Evolutionary conservation across 2,797 vertebrate genomes (phyloP).

Genomic region (Heliangelus exortis): DNA sequence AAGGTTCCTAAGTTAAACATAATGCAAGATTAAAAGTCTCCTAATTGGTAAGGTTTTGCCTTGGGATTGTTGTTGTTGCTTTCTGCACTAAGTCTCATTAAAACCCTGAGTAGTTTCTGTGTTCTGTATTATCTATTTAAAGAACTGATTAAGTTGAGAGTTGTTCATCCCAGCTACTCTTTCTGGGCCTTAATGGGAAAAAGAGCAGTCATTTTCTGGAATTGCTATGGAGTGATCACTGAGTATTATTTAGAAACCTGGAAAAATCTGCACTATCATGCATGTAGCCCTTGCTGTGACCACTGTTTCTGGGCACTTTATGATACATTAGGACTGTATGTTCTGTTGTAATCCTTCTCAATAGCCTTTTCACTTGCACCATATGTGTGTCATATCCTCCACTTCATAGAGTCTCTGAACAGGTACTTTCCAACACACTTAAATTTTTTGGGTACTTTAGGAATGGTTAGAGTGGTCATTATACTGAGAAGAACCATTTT

Average conservation of each 20-base stretch:
- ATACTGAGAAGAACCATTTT: conserved; percentile 44
- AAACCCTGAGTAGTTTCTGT: conserved; percentile 17
- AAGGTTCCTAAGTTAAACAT: conserved; percentile 54
- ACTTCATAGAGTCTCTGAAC: background rate
- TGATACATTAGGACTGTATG: background rate
- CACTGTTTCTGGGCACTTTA: conserved; percentile 8
- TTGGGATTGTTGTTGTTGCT: conserved; percentile 44
- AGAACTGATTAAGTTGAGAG: background rate
- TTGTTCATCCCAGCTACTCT: background rate
- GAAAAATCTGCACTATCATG: conserved; percentile 5
- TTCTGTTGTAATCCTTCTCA: background rate
- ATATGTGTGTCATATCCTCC: background rate
- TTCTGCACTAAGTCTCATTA: conserved; percentile 29
- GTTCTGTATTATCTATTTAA: conserved; percentile 20
- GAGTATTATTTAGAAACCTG: conserved; percentile 15
- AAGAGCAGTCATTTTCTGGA: conserved; percentile 5
- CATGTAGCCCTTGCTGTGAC: background rate
- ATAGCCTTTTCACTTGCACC: background rate
- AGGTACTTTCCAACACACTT: background rate
- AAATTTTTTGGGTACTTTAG: conserved; percentile 12
- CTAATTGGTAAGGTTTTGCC: conserved; percentile 56
- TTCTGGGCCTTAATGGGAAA: background rate
- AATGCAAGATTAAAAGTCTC: conserved; percentile 38
- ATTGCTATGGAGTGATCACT: background rate
- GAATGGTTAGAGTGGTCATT: conserved; percentile 22